Evolutionary conservation across 2,888 invertebrate species (phyloP).

Genomic region (Melitaea athalia): DNA sequence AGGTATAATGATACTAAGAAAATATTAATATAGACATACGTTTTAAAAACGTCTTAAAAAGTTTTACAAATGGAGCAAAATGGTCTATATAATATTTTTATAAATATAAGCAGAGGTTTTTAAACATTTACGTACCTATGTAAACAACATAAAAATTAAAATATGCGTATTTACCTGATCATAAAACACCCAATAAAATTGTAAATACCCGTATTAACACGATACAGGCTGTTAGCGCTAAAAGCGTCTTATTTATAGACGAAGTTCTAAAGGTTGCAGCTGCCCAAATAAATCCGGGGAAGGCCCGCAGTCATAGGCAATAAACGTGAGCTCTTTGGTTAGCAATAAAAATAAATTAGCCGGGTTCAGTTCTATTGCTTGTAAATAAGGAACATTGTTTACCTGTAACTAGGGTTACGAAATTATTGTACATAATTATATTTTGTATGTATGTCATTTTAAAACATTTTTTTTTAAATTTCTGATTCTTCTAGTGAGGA

Average conservation of each 20-base stretch:
- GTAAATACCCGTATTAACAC: conserved; percentile 17
- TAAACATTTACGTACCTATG: background rate
- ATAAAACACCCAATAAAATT: background rate
- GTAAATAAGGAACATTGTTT: conserved; percentile 26
- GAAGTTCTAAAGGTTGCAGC: conserved; percentile 43
- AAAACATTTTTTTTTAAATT: no score
- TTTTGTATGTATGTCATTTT: no score
- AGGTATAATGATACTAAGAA: no score
- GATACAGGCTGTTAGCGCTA: conserved; percentile 31
- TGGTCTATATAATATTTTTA: no score
- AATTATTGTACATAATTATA: conserved; percentile 8
- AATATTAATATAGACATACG: no score
- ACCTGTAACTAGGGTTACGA: conserved; percentile 20
- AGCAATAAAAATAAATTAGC: conserved; percentile 63
- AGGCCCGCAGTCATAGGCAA: conserved; percentile 47
- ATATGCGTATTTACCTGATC: background rate
- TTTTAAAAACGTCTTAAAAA: no score
- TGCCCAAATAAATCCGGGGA: conserved; percentile 50
- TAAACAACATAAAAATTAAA: background rate
- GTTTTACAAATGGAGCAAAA: no score
- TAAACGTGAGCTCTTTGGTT: conserved; percentile 56
- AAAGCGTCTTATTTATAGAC: conserved; percentile 41
- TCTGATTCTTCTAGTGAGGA: no score
- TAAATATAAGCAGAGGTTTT: no score
- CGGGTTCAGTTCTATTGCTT: conserved; percentile 25